Evolutionary conservation across 2,113 vertebrate genomes (phyloP).

Genomic region (Eurypyga helias): DNA sequence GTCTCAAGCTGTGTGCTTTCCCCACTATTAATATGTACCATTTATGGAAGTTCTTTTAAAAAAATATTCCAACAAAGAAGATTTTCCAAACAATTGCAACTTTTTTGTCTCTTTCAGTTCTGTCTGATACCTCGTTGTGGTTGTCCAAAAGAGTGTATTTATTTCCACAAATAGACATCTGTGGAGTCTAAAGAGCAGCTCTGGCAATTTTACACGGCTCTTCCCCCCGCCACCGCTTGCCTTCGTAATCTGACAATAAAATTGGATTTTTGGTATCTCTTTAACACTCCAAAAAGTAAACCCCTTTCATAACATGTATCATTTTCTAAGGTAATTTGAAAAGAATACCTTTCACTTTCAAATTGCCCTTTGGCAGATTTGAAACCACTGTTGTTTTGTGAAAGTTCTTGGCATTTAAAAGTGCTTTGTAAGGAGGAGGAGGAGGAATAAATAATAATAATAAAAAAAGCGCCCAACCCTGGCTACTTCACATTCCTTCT

Average conservation of each 20-base stretch:
- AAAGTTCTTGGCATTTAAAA: slow-evolving; percentile 51
- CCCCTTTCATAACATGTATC: background rate
- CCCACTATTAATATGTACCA: background rate
- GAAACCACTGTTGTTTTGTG: slow-evolving; percentile 2
- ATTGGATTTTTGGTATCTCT: slow-evolving; percentile 41
- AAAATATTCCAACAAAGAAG: background rate
- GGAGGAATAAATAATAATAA: background rate
- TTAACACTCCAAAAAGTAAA: slow-evolving; percentile 29
- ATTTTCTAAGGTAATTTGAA: slow-evolving; percentile 51
- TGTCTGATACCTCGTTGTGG: background rate
- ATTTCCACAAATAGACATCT: background rate
- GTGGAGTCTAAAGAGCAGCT: background rate
- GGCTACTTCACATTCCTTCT: slow-evolving; percentile 3
- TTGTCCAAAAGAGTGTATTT: background rate
- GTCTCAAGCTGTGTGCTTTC: background rate
- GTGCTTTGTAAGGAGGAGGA: background rate
- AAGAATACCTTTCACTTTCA: slow-evolving; percentile 45
- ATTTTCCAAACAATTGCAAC: background rate
- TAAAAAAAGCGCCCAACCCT: background rate
- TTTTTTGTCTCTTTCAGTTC: background rate
- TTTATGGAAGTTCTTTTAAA: background rate
- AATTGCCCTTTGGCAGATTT: slow-evolving; percentile 34
- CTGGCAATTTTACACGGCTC: background rate
- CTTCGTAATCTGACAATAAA: slow-evolving; percentile 7
- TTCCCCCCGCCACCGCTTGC: background rate